These are phyloP conservation scores for Dinomys branickii DNA, from an alignment of 2,113 vertebrate species.

Conservation along the genomic window DNA sequence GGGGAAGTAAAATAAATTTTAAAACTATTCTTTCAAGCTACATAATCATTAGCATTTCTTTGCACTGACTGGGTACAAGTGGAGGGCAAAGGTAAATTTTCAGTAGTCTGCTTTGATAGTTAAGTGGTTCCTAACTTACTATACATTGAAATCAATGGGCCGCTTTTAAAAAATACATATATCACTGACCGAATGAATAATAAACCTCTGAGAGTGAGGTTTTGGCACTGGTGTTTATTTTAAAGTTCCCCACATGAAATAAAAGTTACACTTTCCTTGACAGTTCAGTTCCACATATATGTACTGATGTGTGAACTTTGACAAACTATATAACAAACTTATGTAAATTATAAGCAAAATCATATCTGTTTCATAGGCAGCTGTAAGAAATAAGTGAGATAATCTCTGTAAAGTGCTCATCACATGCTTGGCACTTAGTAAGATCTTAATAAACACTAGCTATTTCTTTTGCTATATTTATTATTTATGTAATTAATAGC, in stretches of 20 bases:
- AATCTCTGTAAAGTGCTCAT: neutral
- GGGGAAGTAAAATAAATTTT: neutral
- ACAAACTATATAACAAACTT: neutral
- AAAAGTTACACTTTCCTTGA: neutral
- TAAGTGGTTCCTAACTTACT: neutral
- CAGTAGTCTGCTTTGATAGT: neutral
- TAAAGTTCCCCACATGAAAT: neutral
- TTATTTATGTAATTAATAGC: neutral
- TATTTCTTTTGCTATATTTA: slow-evolving; percentile 7
- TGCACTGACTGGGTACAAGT: neutral
- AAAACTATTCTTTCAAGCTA: slow-evolving; percentile 38
- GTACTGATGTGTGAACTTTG: neutral
- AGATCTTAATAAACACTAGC: neutral
- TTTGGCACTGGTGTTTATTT: neutral
- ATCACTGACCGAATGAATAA: neutral
- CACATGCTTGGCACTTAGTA: neutral
- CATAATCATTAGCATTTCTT: neutral
- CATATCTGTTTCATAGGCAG: neutral
- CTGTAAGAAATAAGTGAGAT: neutral
- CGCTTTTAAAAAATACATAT: neutral
- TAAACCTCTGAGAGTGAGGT: neutral
- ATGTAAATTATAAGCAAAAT: slow-evolving; percentile 14
- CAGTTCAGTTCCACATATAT: neutral
- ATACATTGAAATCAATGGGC: neutral
- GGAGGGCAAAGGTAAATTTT: slow-evolving; percentile 5